These are phyloP conservation scores for Ciconia nigra DNA, from an alignment of 2,797 vertebrate genomes.

Conservation along the genomic window DNA sequence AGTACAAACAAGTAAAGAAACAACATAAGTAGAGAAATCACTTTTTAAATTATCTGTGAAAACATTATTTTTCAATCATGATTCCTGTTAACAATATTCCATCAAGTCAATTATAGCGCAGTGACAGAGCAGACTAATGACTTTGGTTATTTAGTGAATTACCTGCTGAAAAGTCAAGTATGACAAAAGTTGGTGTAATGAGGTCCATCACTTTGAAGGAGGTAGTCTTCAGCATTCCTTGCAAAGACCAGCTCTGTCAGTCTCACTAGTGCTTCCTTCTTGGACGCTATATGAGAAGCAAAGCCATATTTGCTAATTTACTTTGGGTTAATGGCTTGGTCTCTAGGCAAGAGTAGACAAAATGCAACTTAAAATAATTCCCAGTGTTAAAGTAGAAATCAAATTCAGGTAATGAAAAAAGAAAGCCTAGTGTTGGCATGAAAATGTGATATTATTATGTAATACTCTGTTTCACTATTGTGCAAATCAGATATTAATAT, in stretches of 20 bases:
- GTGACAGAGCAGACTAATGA: not conserved
- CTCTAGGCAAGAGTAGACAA: slow-evolving; percentile 14
- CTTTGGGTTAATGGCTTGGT: not conserved
- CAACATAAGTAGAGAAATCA: not conserved
- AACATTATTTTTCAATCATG: not conserved
- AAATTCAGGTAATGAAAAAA: not conserved
- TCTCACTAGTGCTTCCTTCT: not conserved
- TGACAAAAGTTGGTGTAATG: not conserved
- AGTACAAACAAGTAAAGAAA: not conserved
- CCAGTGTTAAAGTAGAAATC: slow-evolving; percentile 33
- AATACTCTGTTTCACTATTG: not conserved
- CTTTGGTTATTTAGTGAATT: not conserved
- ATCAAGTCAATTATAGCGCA: not conserved
- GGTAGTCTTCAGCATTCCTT: not conserved
- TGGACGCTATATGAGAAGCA: not conserved
- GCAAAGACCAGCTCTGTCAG: not conserved
- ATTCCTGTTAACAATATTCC: not conserved
- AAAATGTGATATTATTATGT: not conserved
- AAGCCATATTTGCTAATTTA: slow-evolving; percentile 25
- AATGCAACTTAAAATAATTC: not conserved
- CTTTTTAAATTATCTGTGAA: not conserved
- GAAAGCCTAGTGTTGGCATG: not conserved
- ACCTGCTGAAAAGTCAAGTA: not conserved
- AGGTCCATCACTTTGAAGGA: not conserved
- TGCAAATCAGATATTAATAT: not conserved